Conservation (phyloP, 2,797 vertebrate genomes). For the Phoebastria nigripes region DNA sequence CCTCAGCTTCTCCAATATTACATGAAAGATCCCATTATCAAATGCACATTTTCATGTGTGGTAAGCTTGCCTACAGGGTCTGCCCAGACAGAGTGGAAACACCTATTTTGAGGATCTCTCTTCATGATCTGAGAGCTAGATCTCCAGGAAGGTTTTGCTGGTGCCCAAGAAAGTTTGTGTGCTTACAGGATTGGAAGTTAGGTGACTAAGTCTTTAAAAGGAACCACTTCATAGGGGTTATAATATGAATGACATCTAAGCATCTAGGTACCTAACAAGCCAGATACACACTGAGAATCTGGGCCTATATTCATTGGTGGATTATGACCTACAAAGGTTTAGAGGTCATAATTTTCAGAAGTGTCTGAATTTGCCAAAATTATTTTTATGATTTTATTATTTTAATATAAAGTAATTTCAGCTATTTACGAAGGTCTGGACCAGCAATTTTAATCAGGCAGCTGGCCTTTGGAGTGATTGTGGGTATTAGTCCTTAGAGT, state of each 20-base stretch:
- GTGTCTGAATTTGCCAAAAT: background rate
- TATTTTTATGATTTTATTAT: background rate
- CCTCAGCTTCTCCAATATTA: background rate
- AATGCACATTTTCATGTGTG: background rate
- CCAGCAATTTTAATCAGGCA: background rate
- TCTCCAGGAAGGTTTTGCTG: background rate
- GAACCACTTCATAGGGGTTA: background rate
- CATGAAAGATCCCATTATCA: background rate
- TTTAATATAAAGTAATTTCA: background rate
- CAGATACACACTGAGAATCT: background rate
- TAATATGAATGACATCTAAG: background rate
- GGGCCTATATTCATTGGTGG: background rate
- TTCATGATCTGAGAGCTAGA: background rate
- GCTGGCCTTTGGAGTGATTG: background rate
- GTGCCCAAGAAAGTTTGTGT: background rate
- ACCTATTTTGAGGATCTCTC: background rate
- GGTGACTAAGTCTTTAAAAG: background rate
- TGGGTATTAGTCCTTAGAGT: background rate
- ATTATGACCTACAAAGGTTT: background rate
- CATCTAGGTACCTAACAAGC: background rate
- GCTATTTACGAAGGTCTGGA: background rate
- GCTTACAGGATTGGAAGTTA: background rate
- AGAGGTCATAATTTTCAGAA: background rate
- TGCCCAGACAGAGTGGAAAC: background rate
- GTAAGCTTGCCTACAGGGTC: background rate